Base-by-base conservation (phyloP, 1,140 invertebrate species). In the Drosophila lacteicornis region DNA sequence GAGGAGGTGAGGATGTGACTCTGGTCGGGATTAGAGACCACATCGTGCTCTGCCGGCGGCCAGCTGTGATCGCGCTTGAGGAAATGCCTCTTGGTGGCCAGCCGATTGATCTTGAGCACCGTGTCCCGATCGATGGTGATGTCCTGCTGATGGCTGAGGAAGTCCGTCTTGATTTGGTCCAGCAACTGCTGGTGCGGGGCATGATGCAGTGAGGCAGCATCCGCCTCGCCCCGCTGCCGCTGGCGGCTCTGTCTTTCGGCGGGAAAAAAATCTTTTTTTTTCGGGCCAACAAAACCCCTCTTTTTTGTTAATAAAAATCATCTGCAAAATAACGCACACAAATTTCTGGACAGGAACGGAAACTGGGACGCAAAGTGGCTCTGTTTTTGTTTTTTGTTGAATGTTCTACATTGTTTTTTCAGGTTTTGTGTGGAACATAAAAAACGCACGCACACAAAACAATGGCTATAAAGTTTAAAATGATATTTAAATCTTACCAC, bases 401-500 rank as follows among this genome's bases (percentile, higher is more conserved):
- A 40, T 62, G 25, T 33, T 51, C 50, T 68, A 53, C 42, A 57
- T 17, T 57, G 69, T 67, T 46, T 79, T 12, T 79, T 53, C 61
- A 2, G 71, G 46, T 42, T 53, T 55, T 55, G 36, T 47, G 49
- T 51, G 59, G 47, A 43, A 65, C 30, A 46, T 13, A 33, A 25
- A 25, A 12, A 47, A 50, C 27, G 55, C 30, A 62, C 42, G 62
- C 15, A 83, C 40, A 75, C 46, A 15, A 43, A 38, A 73, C 36
- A 49, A 17, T 17, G 36, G 9, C 43, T n/a, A 50, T 40, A 15
- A 68, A 36, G 27, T 15, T 38, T 6, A 50, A 42, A 46, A 25
- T 43, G 9, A 50, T 13, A 62, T 30, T 49, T 13, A 47, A 11
- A 62, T 25, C 95, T 94, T 93, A 96, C 95, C 94, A 46, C 94